Conservation (phyloP, 2,888 invertebrate species). For the Alcis repandata region DNA sequence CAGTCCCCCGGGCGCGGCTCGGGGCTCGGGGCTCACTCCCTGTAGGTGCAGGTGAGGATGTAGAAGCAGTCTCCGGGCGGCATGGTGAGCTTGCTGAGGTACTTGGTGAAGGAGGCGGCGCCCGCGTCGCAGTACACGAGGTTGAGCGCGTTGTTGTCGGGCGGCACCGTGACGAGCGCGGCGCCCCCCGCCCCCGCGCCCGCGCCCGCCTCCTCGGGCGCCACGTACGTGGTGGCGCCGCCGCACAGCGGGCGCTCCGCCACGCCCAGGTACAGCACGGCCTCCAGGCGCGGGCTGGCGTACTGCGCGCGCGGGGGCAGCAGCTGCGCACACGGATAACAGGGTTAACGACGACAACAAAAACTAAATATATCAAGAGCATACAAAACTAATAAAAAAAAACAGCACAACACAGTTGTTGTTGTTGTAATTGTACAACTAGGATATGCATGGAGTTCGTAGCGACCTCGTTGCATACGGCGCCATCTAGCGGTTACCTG, state of each 20-base stretch:
- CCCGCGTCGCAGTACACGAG: conserved; percentile 87
- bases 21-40: conserved; percentile 75
- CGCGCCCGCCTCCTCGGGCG: conserved; percentile 68
- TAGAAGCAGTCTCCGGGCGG: conserved; percentile 63
- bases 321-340: too few relatives aligned
- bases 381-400: too few relatives aligned
- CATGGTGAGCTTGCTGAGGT: conserved; percentile 70
- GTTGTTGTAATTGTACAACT: too few relatives aligned
- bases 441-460: too few relatives aligned
- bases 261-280: conserved; percentile 68
- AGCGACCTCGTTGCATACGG: too few relatives aligned
- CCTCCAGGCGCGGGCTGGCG: conserved; percentile 65
- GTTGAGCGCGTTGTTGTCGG: conserved; percentile 89
- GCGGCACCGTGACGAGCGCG: conserved; percentile 87
- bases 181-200: conserved; percentile 44
- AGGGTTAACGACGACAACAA: too few relatives aligned
- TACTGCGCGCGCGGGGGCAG: conserved; percentile 74
- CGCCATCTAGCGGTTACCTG: too few relatives aligned
- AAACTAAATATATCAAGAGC: too few relatives aligned
- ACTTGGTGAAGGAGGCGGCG: conserved; percentile 80
- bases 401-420: too few relatives aligned
- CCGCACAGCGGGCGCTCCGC: conserved; percentile 60
- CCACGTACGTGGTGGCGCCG: conserved; percentile 68
- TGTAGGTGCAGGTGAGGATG: conserved; percentile 71
- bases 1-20: too few relatives aligned